Percentiles rank a stretch among this genome's conserved stretches.
These are phyloP conservation scores for Stenodera caucasica DNA, from an alignment of 2,888 invertebrate species.

Conservation along the genomic window DNA sequence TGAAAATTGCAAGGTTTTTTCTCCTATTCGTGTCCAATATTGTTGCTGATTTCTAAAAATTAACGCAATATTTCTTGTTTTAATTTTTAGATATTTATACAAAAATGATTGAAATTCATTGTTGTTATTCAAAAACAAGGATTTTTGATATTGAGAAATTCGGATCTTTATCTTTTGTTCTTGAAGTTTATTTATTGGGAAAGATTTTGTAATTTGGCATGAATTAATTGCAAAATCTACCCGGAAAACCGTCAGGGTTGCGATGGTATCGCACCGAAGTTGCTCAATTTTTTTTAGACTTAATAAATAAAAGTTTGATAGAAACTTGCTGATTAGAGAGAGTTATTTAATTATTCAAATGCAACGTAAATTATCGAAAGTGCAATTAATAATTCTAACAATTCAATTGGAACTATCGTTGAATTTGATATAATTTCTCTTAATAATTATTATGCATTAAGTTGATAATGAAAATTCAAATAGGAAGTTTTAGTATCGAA, in stretches of 20 bases:
- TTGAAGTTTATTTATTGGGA: not conserved
- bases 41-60: constrained; percentile 5
- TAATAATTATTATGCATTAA: not conserved
- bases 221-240: not conserved
- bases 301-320: too few species aligned
- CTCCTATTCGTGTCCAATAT: not conserved
- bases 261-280: too few species aligned
- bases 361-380: too few species aligned
- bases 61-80: constrained; percentile 1
- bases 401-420: too few species aligned
- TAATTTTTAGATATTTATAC: too few species aligned
- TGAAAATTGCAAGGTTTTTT: constrained; percentile 4
- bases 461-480: too few species aligned
- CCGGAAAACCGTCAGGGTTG: too few species aligned
- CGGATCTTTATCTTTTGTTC: not conserved
- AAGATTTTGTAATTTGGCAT: too few species aligned
- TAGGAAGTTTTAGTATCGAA: not conserved
- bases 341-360: too few species aligned
- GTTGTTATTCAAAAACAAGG: not conserved
- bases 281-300: too few species aligned
- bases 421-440: not conserved
- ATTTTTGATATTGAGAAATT: not conserved
- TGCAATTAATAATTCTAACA: too few species aligned
- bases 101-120: constrained; percentile 3
- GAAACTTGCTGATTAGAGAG: too few species aligned